A percentile compares a stretch with the other conserved stretches of the same genome.
These are phyloP conservation scores for Chrysaora quinquecirrha DNA, from an alignment of 30 jellyfish, hydroid and myxozoan species.

Conservation along the genomic window DNA sequence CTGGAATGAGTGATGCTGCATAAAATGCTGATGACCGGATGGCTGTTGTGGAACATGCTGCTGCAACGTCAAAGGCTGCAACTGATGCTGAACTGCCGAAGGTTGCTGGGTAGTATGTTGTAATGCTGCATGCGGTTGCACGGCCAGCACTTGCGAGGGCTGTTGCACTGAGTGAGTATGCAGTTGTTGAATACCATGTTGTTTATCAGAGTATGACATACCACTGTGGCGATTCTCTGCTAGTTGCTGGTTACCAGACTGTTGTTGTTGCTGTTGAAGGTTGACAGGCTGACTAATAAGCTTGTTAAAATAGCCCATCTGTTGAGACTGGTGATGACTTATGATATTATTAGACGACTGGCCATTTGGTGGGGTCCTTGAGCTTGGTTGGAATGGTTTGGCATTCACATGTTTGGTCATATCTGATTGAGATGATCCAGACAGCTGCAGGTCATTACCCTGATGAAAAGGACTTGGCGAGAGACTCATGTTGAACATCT, in stretches of 20 bases:
- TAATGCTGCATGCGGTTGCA: constrained; percentile 59
- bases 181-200: constrained; percentile 28
- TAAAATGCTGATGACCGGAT: constrained; percentile 15
- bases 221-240: constrained; percentile 44
- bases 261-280: constrained; percentile 64
- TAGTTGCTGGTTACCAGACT: background rate
- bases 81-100: constrained; percentile 11
- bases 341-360: too few relatives aligned
- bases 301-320: constrained; percentile 42
- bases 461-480: constrained; percentile 65
- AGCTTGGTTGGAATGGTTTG: constrained; percentile 96
- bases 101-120: constrained; percentile 39
- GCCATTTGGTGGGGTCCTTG: constrained; percentile 89
- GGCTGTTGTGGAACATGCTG: constrained; percentile 67
- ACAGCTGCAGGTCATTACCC: constrained; percentile 39
- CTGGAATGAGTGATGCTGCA: constrained; percentile 57
- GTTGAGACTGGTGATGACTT: constrained; percentile 61
- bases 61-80: constrained; percentile 45
- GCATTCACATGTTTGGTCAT: constrained; percentile 94
- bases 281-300: constrained; percentile 36
- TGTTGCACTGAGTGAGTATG: constrained; percentile 50
- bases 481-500: constrained; percentile 54
- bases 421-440: constrained; percentile 77
- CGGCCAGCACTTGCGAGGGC: constrained; percentile 62
- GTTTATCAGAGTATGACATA: constrained; percentile 44